A percentile compares a stretch with the other conserved stretches of the same genome.
Conservation (phyloP, 2,113 vertebrate genomes). For the Pseudorhombus dupliciocellatus region DNA sequence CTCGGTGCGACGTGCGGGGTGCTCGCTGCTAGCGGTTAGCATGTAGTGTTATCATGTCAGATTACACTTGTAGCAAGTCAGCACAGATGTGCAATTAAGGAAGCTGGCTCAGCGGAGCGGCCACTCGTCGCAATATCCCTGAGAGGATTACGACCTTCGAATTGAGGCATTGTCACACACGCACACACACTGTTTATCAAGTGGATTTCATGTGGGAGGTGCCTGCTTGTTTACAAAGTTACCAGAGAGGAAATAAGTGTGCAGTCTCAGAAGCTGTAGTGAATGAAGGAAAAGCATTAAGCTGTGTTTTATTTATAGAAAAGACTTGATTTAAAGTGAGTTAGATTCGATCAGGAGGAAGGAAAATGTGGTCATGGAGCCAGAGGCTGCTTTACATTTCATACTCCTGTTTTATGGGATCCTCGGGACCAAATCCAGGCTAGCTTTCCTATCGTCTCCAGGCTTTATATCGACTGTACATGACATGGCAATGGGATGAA, state of each 20-base stretch:
- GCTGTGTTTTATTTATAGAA: neutral
- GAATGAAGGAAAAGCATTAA: neutral
- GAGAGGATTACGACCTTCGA: slow-evolving; percentile 67
- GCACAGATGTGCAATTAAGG: slow-evolving; percentile 76
- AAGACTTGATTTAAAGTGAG: slow-evolving; percentile 2
- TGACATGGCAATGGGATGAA: neutral
- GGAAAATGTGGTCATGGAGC: too few species aligned
- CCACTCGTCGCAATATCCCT: slow-evolving; percentile 66
- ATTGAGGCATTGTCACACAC: slow-evolving; percentile 58
- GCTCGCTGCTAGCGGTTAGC: slow-evolving; percentile 47
- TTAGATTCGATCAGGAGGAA: too few species aligned
- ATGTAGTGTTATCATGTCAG: slow-evolving; percentile 61
- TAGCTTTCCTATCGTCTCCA: neutral
- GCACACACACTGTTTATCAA: slow-evolving; percentile 31
- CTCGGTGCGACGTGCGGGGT: neutral
- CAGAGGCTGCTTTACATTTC: too few species aligned
- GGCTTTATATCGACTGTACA: neutral
- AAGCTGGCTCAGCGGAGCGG: slow-evolving; percentile 56
- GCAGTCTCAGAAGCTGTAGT: slow-evolving; percentile 1
- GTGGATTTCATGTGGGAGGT: neutral
- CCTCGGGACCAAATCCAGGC: too few species aligned
- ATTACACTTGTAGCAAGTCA: slow-evolving; percentile 67
- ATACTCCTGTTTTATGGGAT: too few species aligned
- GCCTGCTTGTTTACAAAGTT: slow-evolving; percentile 37
- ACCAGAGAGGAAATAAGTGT: slow-evolving; percentile 21